These are phyloP conservation scores for Theretra japonica DNA, from an alignment of 2,888 invertebrate species.

Conservation along the genomic window DNA sequence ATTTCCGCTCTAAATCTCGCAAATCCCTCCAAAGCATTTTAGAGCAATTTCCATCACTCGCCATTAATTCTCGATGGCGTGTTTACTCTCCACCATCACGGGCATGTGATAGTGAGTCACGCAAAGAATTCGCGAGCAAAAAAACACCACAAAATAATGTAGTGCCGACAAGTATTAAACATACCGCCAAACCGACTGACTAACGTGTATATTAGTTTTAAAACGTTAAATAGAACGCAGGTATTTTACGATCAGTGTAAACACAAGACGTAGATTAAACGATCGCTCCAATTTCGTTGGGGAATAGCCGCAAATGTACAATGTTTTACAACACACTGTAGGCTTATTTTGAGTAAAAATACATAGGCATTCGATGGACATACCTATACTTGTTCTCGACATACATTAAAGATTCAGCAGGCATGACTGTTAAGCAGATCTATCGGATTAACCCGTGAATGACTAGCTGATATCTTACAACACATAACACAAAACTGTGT, in stretches of 20 bases:
- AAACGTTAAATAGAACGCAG: neutral
- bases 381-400: no score
- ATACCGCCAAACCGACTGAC: neutral
- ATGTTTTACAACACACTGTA: no score
- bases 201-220: constrained; percentile 9
- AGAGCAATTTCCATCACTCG: constrained; percentile 1
- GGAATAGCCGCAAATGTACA: neutral
- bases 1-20: neutral
- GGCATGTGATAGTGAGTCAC: neutral
- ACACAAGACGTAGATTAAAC: neutral
- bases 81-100: constrained; percentile 8
- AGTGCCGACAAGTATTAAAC: neutral
- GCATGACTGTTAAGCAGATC: no score
- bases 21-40: neutral
- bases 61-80: constrained; percentile 8
- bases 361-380: no score
- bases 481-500: no score
- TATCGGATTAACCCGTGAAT: no score
- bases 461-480: no score
- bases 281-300: neutral
- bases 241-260: constrained; percentile 5
- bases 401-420: no score
- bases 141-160: constrained; percentile 7
- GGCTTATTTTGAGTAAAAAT: no score
- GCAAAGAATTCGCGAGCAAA: constrained; percentile 1